Evolutionary conservation across 1,140 invertebrate species (phyloP).

Genomic region (Sitodiplosis mosellana): DNA sequence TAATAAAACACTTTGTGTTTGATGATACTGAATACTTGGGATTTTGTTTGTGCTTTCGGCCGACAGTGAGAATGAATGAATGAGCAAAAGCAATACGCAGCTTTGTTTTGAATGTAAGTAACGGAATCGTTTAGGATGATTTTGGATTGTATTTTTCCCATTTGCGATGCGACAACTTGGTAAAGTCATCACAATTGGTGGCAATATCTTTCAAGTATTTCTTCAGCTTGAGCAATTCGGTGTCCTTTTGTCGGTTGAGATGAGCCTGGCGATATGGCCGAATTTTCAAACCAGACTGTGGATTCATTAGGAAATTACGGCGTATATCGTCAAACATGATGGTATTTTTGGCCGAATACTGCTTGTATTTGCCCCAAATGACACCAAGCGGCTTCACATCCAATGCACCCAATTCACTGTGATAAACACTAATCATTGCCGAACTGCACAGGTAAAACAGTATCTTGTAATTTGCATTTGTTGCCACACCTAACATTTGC

Average conservation of each 20-base stretch:
- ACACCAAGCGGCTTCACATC: slow-evolving; percentile 90
- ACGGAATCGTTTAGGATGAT: neutral
- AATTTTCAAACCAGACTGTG: slow-evolving; percentile 80
- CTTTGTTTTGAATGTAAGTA: no score
- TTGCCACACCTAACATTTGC: slow-evolving; percentile 71
- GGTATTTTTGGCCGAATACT: slow-evolving; percentile 79
- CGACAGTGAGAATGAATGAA: no score
- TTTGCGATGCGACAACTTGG: slow-evolving; percentile 66
- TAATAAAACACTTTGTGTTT: no score
- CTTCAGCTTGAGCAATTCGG: slow-evolving; percentile 64
- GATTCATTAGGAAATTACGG: slow-evolving; percentile 96
- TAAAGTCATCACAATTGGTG: slow-evolving; percentile 60
- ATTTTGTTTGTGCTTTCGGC: no score
- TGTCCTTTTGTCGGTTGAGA: slow-evolving; percentile 64
- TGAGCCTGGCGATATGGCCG: slow-evolving; percentile 80
- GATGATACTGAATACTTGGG: no score
- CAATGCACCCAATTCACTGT: slow-evolving; percentile 31
- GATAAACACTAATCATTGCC: slow-evolving; percentile 90
- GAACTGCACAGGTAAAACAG: slow-evolving; percentile 77
- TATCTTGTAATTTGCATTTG: slow-evolving; percentile 77
- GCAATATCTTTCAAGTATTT: slow-evolving; percentile 78
- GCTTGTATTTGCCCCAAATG: slow-evolving; percentile 88
- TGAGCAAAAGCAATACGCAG: no score
- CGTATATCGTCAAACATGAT: slow-evolving; percentile 98
- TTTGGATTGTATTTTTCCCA: slow-evolving; percentile 59